These are phyloP conservation scores for Parasteatoda lunata DNA, from an alignment of 2,888 invertebrate genomes.

Conservation along the genomic window DNA sequence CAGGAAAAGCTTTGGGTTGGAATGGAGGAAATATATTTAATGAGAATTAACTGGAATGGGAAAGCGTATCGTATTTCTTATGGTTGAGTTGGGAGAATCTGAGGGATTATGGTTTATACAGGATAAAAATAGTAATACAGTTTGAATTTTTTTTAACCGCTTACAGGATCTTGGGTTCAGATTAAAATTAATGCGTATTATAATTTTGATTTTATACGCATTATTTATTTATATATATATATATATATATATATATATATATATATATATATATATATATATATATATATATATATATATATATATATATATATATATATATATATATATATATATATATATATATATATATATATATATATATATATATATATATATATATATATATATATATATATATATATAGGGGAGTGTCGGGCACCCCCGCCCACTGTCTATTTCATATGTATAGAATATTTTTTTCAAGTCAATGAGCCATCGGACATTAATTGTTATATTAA, in stretches of 20 bases:
- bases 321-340: too few species aligned
- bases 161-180: not conserved
- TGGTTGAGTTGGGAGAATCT: conserved; percentile 9
- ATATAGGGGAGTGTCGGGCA: not conserved
- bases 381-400: too few species aligned
- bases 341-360: too few species aligned
- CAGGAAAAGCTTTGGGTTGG: not conserved
- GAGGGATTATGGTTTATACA: conserved; percentile 20
- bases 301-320: too few species aligned
- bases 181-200: conserved; percentile 21
- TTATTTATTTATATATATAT: not conserved
- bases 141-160: not conserved
- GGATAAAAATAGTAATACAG: conserved; percentile 19
- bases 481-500: too few species aligned
- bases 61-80: conserved; percentile 14
- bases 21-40: conserved; percentile 34
- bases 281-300: too few species aligned
- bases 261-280: too few species aligned
- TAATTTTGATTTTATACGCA: conserved; percentile 19
- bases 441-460: too few species aligned
- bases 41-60: conserved; percentile 44
- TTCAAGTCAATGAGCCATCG: too few species aligned
- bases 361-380: too few species aligned
- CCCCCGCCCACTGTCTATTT: too few species aligned
- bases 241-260: too few species aligned